phyloP scores from a whole-genome alignment of 2,888 invertebrate species.

The Lamellibrachia columna region DNA sequence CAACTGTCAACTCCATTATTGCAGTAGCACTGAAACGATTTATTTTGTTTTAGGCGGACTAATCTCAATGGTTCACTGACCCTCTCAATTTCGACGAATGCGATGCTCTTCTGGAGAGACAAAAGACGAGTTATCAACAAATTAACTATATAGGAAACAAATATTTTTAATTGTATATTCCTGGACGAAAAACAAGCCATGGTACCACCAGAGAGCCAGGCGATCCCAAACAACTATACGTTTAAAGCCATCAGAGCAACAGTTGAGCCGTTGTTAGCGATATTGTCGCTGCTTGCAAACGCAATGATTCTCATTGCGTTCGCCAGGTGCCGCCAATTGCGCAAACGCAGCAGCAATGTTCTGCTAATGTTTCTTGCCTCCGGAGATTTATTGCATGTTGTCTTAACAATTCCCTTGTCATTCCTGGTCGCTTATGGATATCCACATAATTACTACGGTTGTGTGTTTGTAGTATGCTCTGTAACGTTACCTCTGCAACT shows the following conservation, averaged over 20 bases:
- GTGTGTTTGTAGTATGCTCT: neutral
- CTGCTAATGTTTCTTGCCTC: neutral
- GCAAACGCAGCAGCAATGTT: neutral
- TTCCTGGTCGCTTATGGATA: neutral
- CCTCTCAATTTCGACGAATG: constrained; percentile 20
- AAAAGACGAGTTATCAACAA: neutral
- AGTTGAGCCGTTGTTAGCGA: neutral
- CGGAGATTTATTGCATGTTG: neutral
- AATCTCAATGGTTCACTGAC: constrained; percentile 26
- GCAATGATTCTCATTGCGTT: neutral
- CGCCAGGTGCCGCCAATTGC: neutral
- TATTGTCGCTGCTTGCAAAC: neutral
- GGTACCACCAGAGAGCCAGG: neutral
- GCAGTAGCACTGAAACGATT: no score
- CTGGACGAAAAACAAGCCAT: neutral
- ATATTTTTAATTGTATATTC: neutral
- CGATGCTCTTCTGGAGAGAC: no score
- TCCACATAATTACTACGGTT: neutral
- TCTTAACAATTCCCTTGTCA: neutral
- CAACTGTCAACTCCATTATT: no score
- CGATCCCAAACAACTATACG: neutral
- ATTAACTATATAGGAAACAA: neutral
- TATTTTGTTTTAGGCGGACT: neutral
- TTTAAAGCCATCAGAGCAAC: neutral
- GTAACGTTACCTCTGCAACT: neutral